Base-by-base conservation (phyloP, 2,888 invertebrate genomes). In the Xylocampa areola region DNA sequence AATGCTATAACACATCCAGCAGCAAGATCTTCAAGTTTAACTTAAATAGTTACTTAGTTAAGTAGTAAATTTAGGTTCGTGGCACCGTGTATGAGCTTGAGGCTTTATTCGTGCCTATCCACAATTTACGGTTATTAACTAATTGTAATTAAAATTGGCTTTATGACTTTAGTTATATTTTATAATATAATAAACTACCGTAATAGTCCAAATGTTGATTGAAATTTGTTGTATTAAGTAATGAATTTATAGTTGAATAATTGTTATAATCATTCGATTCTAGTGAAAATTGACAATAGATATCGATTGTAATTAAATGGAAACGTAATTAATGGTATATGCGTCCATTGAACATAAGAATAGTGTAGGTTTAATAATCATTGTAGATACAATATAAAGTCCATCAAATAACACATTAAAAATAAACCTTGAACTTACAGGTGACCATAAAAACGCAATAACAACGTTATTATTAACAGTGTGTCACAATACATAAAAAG, bases 51-150 rank as follows among this genome's bases (percentile, higher is more conserved):
- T 71, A 63, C 67, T 73, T 66, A 44, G 55, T 41, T 54, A 63
- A 63, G 57, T 68, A 67, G 62, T 73, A 70, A 73, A 75, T 62
- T 59, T 41, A 50, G 62, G 44, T 48, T 47, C 33, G 48, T 68
- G 70, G 75, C 79, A 76, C 76, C 79, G 79, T 77, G 79, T 81
- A 66, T 84, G 82, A 81, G 82, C 79, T 67, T 47, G 13, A 36
- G 44, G 39, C 68, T 74, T 62, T 80, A 79, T 74, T 66, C 70
- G 69, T 48, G 30, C 58, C 69, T 77, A 54, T 63, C 66, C 61
- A 61, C 59, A 64, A 52, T 72, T 73, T 37, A 50, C 59, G 60
- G 25, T 32, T 29, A 63, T 59, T 54, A 50, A 45, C 30, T 35
- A 32, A 61, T 68, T 61, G 44, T 49, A 53, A 55, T 74, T 71